phyloP scores from a whole-genome alignment of 92 coral and sea anemone species.

The Pocillopora meandrina region DNA sequence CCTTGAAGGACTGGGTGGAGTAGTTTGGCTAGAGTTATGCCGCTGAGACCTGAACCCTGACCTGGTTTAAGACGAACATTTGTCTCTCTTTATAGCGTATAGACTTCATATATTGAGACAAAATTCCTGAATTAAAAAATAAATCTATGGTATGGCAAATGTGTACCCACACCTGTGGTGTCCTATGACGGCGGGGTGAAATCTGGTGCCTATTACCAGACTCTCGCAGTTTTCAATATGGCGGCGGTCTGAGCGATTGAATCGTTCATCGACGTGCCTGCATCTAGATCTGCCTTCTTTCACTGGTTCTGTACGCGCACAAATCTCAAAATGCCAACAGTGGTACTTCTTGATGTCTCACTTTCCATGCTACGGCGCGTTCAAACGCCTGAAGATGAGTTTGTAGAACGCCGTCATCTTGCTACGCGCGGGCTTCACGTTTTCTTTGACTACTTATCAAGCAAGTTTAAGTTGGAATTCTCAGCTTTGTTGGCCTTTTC shows the following conservation, averaged over 20 bases:
- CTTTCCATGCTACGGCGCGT: slow-evolving; percentile 91
- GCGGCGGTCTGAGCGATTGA: neutral
- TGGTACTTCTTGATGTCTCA: slow-evolving; percentile 95
- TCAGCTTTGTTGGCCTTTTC: slow-evolving; percentile 96
- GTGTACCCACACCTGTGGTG: too few species aligned
- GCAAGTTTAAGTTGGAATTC: slow-evolving; percentile 91
- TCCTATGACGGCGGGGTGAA: too few species aligned
- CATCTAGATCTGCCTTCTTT: neutral
- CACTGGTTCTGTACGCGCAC: neutral
- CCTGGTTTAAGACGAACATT: too few species aligned
- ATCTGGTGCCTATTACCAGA: neutral
- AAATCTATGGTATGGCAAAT: too few species aligned
- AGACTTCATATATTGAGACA: too few species aligned
- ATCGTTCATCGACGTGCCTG: neutral
- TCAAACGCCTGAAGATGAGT: slow-evolving; percentile 81
- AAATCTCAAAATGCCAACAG: slow-evolving; percentile 81
- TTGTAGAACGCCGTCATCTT: slow-evolving; percentile 81
- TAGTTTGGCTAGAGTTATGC: too few species aligned
- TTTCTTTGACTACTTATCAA: slow-evolving; percentile 82
- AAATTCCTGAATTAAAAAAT: too few species aligned
- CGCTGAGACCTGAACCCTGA: too few species aligned
- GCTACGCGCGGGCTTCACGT: slow-evolving; percentile 90
- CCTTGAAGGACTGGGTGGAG: too few species aligned
- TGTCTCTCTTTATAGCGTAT: too few species aligned
- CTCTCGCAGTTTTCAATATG: neutral